These are phyloP conservation scores for Congeria kusceri DNA, from an alignment of 2,888 invertebrate species.

Conservation along the genomic window DNA sequence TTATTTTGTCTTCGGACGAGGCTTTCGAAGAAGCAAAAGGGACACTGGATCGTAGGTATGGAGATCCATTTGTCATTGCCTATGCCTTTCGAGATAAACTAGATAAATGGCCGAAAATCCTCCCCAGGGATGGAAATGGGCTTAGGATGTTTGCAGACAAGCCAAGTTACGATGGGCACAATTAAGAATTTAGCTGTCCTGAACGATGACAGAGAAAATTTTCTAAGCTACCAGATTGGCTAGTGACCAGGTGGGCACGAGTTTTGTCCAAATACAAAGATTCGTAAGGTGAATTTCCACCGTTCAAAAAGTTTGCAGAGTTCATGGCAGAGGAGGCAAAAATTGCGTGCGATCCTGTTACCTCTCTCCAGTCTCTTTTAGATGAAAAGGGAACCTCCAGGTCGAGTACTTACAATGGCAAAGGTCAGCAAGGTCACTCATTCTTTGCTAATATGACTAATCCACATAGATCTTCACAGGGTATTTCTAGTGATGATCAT, in stretches of 20 bases:
- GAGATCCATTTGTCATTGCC: conserved; percentile 52
- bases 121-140: conserved; percentile 29
- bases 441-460: too few species aligned
- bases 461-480: too few species aligned
- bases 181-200: conserved; percentile 30
- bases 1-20: conserved; percentile 44
- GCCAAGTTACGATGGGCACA: conserved; percentile 37
- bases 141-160: conserved; percentile 48
- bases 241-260: conserved; percentile 42
- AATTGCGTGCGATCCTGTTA: conserved; percentile 51
- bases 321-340: conserved; percentile 51
- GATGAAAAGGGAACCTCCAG: not conserved
- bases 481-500: too few species aligned
- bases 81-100: conserved; percentile 53
- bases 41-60: conserved; percentile 53
- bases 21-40: conserved; percentile 53
- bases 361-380: conserved; percentile 28
- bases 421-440: too few species aligned
- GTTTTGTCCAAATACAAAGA: conserved; percentile 34
- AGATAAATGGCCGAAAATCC: conserved; percentile 49
- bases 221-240: conserved; percentile 55
- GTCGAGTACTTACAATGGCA: too few species aligned
- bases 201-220: conserved; percentile 50
- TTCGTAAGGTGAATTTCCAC: conserved; percentile 15
- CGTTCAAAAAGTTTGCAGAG: conserved; percentile 32